Conservation (phyloP, 2,113 vertebrate genomes). For the Myiopsitta monachus region DNA sequence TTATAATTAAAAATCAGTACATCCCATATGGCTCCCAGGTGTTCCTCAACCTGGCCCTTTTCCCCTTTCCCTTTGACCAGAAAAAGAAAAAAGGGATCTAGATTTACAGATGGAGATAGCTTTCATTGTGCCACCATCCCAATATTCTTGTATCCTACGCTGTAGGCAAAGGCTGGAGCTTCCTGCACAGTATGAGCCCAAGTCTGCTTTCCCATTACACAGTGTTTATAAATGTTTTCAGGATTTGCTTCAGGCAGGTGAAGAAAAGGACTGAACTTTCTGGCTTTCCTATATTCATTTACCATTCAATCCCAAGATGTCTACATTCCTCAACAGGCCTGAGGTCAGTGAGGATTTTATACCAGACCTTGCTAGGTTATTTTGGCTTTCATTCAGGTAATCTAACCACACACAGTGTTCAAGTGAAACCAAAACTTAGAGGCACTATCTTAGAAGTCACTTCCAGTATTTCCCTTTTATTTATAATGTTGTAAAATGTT, state of each 20-base stretch:
- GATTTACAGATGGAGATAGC: slow-evolving; percentile 22
- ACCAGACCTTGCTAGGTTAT: neutral
- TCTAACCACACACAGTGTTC: neutral
- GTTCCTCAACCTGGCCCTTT: slow-evolving; percentile 15
- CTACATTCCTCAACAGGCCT: neutral
- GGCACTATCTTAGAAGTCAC: neutral
- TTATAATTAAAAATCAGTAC: slow-evolving; percentile 48
- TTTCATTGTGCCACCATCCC: neutral
- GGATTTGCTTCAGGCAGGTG: slow-evolving; percentile 44
- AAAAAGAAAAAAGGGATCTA: slow-evolving; percentile 24
- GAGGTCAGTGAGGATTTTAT: neutral
- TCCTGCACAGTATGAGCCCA: slow-evolving; percentile 43
- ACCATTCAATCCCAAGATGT: neutral
- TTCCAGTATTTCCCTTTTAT: neutral
- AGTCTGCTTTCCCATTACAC: slow-evolving; percentile 8
- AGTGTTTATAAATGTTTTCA: slow-evolving; percentile 57
- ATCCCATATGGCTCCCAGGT: slow-evolving; percentile 70
- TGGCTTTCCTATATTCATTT: slow-evolving; percentile 41
- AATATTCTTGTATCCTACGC: neutral
- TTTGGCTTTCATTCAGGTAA: neutral
- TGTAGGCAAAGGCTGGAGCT: slow-evolving; percentile 33
- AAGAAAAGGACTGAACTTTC: slow-evolving; percentile 39
- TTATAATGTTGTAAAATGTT: neutral
- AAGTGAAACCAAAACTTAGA: neutral
- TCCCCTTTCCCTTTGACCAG: neutral